Conservation (phyloP, 2,113 vertebrate species). For the Bettongia penicillata region DNA sequence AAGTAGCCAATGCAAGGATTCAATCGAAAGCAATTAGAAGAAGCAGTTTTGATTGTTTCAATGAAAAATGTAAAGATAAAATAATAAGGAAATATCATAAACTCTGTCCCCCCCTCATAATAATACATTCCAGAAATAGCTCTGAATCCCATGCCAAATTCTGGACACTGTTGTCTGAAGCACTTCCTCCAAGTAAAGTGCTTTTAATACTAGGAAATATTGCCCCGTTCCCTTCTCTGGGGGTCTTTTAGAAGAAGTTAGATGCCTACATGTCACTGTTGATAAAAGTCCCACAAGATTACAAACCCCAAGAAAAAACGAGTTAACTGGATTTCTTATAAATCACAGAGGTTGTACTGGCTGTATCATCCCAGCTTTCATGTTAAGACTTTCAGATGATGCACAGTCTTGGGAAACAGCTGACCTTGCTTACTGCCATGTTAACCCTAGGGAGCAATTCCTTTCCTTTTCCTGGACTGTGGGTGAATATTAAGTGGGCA, state of each 20-base stretch:
- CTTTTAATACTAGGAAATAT: accelerated
- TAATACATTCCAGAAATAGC: neutral
- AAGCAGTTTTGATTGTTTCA: conserved; percentile 16
- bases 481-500: conserved; percentile 61
- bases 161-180: neutral
- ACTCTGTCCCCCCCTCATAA: neutral
- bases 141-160: neutral
- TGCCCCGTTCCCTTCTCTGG: neutral
- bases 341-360: conserved; percentile 28
- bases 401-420: conserved; percentile 60
- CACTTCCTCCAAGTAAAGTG: neutral
- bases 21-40: conserved; percentile 18
- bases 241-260: neutral
- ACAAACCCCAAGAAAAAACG: neutral
- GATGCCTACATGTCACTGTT: accelerated
- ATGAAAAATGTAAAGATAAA: neutral
- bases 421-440: conserved; percentile 54
- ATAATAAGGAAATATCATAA: neutral
- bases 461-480: neutral
- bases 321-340: neutral
- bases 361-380: conserved; percentile 19
- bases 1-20: neutral
- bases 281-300: neutral
- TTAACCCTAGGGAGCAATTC: conserved; percentile 34
- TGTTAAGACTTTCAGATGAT: conserved; percentile 35